Evolutionary conservation across 2,113 vertebrate genomes (phyloP), one percentile per base, ranked within the genome.

Genomic region (Pantherophis guttatus): DNA sequence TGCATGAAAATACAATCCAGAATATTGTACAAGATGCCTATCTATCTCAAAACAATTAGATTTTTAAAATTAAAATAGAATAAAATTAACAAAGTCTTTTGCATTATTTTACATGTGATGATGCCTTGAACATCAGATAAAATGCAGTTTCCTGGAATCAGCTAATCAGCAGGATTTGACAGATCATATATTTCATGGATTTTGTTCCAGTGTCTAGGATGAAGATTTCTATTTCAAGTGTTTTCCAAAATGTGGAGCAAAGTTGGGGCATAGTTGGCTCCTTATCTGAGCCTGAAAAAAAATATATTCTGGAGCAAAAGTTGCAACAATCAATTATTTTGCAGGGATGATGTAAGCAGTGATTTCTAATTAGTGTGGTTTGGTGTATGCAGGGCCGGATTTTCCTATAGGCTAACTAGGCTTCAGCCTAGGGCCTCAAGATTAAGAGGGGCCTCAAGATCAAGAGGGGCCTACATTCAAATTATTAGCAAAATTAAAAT

Each of bases 1-100:
- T 58, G 57, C 1, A 7, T 96, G 54, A 96, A 96, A 95, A 92
- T 9, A 95, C 17, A 94, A 65, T 21, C 50, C 87, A 86, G 13
- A 53, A 24, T 91, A 75, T 92, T 70, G 86, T 95, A 95, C 95
- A 26, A 91, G 89, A 92, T 54, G 26, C 62, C 85, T 95, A 89
- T 54, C 94, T 95, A 70, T 55, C 8, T 0, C 24, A 94, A 75
- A 96, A 90, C 33, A 93, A 91, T 19, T 0, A 92, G n/a, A 9
- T 53, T 89, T 91, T 50, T 39, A 87, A 94, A 94, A 93, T 1
- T 44, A 86, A 81, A 44, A 0, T 2, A 53, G 29, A 65, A 87
- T 55, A 86, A 94, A 94, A 24, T 33, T 81, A 89, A 53, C 91
- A 57, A 0, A 87, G 19, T 21, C 50, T 90, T 33, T 81, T 93